Base-by-base conservation (phyloP, 2,797 vertebrate genomes). In the Scleropages formosus region DNA sequence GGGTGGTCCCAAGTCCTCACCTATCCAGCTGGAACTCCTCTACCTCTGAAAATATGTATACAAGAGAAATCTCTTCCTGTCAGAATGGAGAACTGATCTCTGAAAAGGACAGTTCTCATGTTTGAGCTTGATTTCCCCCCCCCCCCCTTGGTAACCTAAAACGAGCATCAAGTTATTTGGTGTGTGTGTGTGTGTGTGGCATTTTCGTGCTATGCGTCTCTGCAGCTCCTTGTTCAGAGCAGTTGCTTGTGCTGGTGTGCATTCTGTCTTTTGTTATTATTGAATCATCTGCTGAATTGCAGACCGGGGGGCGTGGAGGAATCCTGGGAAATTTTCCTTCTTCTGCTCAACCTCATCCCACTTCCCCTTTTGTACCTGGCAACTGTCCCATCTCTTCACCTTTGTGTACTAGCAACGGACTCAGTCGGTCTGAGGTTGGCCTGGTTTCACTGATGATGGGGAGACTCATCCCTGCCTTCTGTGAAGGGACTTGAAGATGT, bases 401-500 rank as follows among this genome's bases (percentile, higher is more conserved):
- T 59, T n/a, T 72, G 22, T 64, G 4, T 9, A n/a, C 16, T 27
- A 26, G 49, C 18, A 49, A 4, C 20, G 47, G 20, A 13, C 15
- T 56, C 39, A 8, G 22, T 71, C 56, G 59, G 56, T 31, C 71
- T 44, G 71, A 15, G 63, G n/a, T 26, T 24, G 47, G 24, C 51
- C 18, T 24, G 51, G 22, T 68, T 39, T 61, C 63, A 22, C 26
- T 27, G n/a, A 8, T 51, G 24, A 58, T 22, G n/a, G 26, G 49
- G 27, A 60, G 65, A 59, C 15, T 24, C 51, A 67, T 56, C 10
- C 31, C 39, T 73, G 46, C 76, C 76, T 74, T 78, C 76, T 26
- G 44, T 78, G 76, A 78, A 78, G 76, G 76, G 62, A n/a, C 56
- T 46, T 20, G 22, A 46, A 44, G 27, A 49, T 26, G 15, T 51